A percentile compares a stretch with the other conserved stretches of the same genome.
Evolutionary conservation across 2,888 invertebrate genomes (phyloP).

Genomic region (Drosophila colorata): DNA sequence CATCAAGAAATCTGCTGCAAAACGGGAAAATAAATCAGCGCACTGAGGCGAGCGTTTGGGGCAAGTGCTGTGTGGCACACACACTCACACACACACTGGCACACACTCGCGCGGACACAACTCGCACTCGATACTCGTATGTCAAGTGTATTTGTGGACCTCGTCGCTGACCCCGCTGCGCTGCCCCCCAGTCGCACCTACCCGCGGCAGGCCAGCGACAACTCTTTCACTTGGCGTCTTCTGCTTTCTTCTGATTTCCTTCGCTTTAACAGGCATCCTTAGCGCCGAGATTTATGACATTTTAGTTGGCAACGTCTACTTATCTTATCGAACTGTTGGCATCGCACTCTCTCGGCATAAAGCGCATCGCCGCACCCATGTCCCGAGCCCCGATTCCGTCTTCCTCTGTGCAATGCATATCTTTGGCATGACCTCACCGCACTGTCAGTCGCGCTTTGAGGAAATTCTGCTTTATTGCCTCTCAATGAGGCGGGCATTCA

Average conservation of each 20-base stretch:
- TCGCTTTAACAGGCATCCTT: constrained; percentile 82
- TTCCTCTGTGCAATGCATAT: constrained; percentile 54
- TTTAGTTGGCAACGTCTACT: constrained; percentile 85
- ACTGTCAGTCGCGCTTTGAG: constrained; percentile 31
- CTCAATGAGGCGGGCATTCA: constrained; percentile 49
- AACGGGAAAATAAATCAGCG: constrained; percentile 85
- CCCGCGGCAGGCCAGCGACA: constrained; percentile 66
- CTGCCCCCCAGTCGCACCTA: constrained; percentile 35
- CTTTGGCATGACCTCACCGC: constrained; percentile 66
- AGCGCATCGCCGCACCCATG: constrained; percentile 15
- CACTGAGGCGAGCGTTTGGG: constrained; percentile 65
- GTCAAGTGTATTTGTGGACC: constrained; percentile 75
- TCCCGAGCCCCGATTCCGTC: neutral
- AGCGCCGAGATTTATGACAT: constrained; percentile 84
- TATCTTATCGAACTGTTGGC: constrained; percentile 85
- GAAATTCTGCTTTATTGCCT: constrained; percentile 50
- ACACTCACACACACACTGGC: constrained; percentile 32
- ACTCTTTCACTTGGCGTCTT: constrained; percentile 59
- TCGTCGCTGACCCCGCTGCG: constrained; percentile 48
- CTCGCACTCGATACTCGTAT: constrained; percentile 52
- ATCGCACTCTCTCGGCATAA: constrained; percentile 63
- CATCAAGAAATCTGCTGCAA: constrained; percentile 84
- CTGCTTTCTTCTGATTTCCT: constrained; percentile 59
- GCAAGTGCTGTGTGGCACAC: constrained; percentile 50
- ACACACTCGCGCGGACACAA: constrained; percentile 22